These are phyloP conservation scores for Allygus modestus DNA, from an alignment of 2,888 invertebrate genomes.

Conservation along the genomic window DNA sequence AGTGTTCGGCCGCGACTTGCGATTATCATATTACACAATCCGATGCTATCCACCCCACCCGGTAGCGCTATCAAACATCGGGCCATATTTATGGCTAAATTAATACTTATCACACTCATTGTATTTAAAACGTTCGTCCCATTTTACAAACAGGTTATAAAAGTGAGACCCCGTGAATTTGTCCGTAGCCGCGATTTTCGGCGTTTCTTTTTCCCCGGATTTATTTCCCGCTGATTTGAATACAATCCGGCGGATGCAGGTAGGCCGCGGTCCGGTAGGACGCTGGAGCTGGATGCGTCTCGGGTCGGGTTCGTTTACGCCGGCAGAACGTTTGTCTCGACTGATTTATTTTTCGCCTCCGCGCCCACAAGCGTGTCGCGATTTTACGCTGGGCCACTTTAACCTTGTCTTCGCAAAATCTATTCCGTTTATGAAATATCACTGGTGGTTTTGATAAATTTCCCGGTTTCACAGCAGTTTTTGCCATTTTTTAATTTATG, in stretches of 20 bases:
- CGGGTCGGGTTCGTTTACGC: too few relatives aligned
- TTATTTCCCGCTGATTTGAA: slow-evolving; percentile 55
- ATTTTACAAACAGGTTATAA: slow-evolving; percentile 61
- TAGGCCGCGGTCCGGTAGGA: neutral
- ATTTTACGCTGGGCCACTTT: slow-evolving; percentile 42
- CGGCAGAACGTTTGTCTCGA: neutral
- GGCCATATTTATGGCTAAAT: slow-evolving; percentile 64
- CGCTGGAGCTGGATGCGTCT: too few relatives aligned
- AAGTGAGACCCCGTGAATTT: slow-evolving; percentile 63
- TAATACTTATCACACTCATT: slow-evolving; percentile 65
- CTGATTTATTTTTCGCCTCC: slow-evolving; percentile 42
- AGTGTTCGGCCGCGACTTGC: slow-evolving; percentile 6
- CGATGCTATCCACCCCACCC: neutral
- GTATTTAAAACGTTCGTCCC: slow-evolving; percentile 63
- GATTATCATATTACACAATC: slow-evolving; percentile 43
- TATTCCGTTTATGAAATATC: slow-evolving; percentile 45
- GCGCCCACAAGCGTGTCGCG: slow-evolving; percentile 46
- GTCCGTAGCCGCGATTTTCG: slow-evolving; percentile 45
- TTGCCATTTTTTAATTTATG: slow-evolving; percentile 10
- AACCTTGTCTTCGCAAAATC: slow-evolving; percentile 46
- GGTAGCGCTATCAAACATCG: slow-evolving; percentile 36
- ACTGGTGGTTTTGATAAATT: slow-evolving; percentile 26
- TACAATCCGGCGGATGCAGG: slow-evolving; percentile 42
- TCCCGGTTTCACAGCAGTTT: neutral
- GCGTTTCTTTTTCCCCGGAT: slow-evolving; percentile 53